phyloP scores from a whole-genome alignment of 64 coral and sea anemone genomes.

The Acropora yongei region DNA sequence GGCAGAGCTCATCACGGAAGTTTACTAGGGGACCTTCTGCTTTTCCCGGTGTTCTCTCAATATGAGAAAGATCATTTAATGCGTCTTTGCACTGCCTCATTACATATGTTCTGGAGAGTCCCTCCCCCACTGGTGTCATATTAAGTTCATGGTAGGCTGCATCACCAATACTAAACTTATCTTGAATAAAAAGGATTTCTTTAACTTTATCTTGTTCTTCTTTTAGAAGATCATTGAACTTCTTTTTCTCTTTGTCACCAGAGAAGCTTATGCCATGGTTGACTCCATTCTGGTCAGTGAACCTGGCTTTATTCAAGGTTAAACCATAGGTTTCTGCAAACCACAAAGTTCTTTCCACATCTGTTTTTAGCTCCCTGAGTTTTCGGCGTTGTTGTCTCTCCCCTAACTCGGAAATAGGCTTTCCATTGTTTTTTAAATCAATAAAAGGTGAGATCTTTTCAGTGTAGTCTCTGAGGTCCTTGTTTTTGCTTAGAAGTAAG shows the following conservation, averaged over 20 bases:
- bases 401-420: not conserved
- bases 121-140: conserved; percentile 16
- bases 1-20: not conserved
- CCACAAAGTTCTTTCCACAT: conserved; percentile 57
- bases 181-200: conserved; percentile 49
- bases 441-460: too few species aligned
- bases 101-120: conserved; percentile 43
- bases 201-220: conserved; percentile 61
- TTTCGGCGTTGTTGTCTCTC: conserved; percentile 38
- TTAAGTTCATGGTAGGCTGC: conserved; percentile 69
- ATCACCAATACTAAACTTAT: conserved; percentile 64
- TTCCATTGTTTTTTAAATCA: too few species aligned
- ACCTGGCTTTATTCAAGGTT: not conserved
- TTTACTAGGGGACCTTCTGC: conserved; percentile 53
- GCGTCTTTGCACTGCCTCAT: conserved; percentile 56
- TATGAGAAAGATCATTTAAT: conserved; percentile 62
- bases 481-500: too few species aligned
- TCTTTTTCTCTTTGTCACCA: not conserved
- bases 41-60: conserved; percentile 42
- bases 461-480: too few species aligned
- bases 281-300: not conserved
- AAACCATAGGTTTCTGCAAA: conserved; percentile 56
- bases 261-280: not conserved
- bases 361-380: conserved; percentile 7
- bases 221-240: conserved; percentile 29